These are phyloP conservation scores for Verasper variegatus DNA, from an alignment of 2,113 vertebrate genomes.

Conservation along the genomic window DNA sequence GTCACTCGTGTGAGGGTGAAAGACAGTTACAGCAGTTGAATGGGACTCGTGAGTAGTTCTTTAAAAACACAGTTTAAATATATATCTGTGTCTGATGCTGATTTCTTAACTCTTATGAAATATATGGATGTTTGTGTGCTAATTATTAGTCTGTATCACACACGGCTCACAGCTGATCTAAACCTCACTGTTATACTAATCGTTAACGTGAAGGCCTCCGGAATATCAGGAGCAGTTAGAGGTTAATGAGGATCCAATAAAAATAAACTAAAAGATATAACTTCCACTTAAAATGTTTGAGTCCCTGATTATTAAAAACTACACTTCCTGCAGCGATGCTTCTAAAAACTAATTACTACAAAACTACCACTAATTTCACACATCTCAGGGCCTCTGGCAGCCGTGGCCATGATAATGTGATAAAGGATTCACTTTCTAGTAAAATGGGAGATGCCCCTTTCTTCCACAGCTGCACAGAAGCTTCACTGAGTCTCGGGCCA, in stretches of 20 bases:
- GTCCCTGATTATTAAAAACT: neutral
- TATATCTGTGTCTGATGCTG: too few relatives aligned
- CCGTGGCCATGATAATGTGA: constrained; percentile 25
- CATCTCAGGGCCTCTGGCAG: constrained; percentile 2
- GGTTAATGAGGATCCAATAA: neutral
- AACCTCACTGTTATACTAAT: neutral
- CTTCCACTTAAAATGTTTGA: neutral
- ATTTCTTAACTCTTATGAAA: too few relatives aligned
- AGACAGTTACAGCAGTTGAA: too few relatives aligned
- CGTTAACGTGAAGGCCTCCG: neutral
- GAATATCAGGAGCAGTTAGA: neutral
- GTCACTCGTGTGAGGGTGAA: too few relatives aligned
- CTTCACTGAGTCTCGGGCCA: constrained; percentile 27
- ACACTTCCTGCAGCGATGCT: neutral
- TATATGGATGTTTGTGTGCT: too few relatives aligned
- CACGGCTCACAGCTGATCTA: neutral
- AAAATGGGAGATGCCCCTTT: constrained; percentile 26
- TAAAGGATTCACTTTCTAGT: constrained; percentile 56
- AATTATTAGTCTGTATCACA: neutral
- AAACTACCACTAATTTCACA: neutral
- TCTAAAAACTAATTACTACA: constrained; percentile 16
- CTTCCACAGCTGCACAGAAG: constrained; percentile 13
- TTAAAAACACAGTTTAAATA: too few relatives aligned
- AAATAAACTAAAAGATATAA: neutral
- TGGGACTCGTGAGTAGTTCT: too few relatives aligned